Evolutionary conservation across 2,888 invertebrate genomes (phyloP).

Genomic region (Eupithecia vulgata): DNA sequence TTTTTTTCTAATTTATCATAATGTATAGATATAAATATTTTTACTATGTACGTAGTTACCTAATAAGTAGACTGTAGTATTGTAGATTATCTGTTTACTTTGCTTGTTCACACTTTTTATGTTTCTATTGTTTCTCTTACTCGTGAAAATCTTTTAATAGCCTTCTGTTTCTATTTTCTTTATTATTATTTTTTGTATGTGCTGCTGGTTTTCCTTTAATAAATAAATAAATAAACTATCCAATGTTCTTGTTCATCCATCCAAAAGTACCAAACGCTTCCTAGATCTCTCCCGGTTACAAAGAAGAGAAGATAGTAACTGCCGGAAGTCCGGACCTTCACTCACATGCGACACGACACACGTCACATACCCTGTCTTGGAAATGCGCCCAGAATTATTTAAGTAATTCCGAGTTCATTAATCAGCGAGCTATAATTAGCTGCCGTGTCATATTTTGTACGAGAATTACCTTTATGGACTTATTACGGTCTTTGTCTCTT

Average conservation of each 20-base stretch:
- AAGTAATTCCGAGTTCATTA: conserved; percentile 50
- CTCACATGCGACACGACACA: conserved; percentile 46
- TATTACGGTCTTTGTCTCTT: conserved; percentile 11
- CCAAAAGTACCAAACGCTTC: not conserved
- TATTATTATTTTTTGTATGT: too few species aligned
- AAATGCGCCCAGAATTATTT: conserved; percentile 66
- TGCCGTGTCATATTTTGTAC: conserved; percentile 40
- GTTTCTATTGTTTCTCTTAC: too few species aligned
- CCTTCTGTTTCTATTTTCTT: too few species aligned
- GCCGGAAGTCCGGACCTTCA: conserved; percentile 42
- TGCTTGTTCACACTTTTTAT: too few species aligned
- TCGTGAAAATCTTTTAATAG: too few species aligned
- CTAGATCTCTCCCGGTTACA: not conserved
- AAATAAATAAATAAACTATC: too few species aligned
- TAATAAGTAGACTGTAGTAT: too few species aligned
- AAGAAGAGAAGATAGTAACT: conserved; percentile 5
- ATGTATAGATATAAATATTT: too few species aligned
- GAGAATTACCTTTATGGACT: conserved; percentile 33
- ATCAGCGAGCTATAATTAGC: conserved; percentile 55
- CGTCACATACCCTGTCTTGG: conserved; percentile 62
- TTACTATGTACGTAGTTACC: too few species aligned
- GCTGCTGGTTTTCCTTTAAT: too few species aligned
- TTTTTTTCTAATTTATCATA: too few species aligned
- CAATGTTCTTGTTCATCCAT: not conserved
- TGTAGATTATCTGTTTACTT: too few species aligned